A percentile compares a stretch with the other conserved stretches of the same genome.
These are phyloP conservation scores for Nilaparvata lugens DNA, from an alignment of 1,140 invertebrate species.

Conservation along the genomic window DNA sequence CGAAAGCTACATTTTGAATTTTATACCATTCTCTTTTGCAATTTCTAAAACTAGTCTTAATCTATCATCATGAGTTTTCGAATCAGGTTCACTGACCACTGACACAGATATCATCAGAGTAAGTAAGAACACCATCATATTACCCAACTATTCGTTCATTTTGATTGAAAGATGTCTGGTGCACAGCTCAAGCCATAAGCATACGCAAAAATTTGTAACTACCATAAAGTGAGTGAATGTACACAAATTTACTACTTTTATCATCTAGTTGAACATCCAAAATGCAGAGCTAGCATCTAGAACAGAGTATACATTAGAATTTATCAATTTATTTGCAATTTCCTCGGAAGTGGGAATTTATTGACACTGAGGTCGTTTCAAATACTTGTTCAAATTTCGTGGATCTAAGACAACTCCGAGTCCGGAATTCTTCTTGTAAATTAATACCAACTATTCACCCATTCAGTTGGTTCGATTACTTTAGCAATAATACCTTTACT, in stretches of 20 bases:
- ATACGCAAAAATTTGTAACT: slow-evolving; percentile 23
- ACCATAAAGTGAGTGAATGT: slow-evolving; percentile 36
- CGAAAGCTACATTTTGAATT: slow-evolving; percentile 35
- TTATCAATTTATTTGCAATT: slow-evolving; percentile 32
- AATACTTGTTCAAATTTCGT: slow-evolving; percentile 37
- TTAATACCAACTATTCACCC: slow-evolving; percentile 1
- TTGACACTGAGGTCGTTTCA: slow-evolving; percentile 35
- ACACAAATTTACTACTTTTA: slow-evolving; percentile 30
- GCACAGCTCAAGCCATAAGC: slow-evolving; percentile 35
- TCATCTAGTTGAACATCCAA: slow-evolving; percentile 35
- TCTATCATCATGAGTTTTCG: slow-evolving; percentile 25
- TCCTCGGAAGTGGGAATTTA: slow-evolving; percentile 37
- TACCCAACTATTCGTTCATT: slow-evolving; percentile 30
- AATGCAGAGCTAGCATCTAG: slow-evolving; percentile 39
- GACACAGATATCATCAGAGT: slow-evolving; percentile 35
- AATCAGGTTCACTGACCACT: slow-evolving; percentile 23
- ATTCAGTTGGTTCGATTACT: slow-evolving; percentile 7
- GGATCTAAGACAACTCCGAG: slow-evolving; percentile 43
- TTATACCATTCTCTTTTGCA: slow-evolving; percentile 27
- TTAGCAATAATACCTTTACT: neutral
- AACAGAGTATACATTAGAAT: slow-evolving; percentile 35
- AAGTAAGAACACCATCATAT: slow-evolving; percentile 30
- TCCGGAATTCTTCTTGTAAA: slow-evolving; percentile 1
- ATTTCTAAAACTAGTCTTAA: slow-evolving; percentile 30
- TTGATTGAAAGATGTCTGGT: slow-evolving; percentile 35